Percentiles rank a stretch among this genome's conserved stretches.
These are phyloP conservation scores for Scaptodrosophila lebanonensis DNA, from an alignment of 1,140 invertebrate species.

Conservation along the genomic window DNA sequence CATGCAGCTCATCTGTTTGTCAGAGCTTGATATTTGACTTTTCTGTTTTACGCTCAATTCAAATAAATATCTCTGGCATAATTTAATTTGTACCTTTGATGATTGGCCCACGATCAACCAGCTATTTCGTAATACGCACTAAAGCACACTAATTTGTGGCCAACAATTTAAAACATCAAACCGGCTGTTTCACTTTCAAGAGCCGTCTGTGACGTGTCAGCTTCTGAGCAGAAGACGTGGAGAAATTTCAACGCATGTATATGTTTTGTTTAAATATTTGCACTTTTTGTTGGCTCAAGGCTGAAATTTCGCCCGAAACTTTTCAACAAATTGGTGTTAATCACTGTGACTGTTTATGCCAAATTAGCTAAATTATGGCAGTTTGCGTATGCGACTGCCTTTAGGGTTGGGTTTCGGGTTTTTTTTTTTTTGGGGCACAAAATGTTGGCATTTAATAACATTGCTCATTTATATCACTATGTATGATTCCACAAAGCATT, in stretches of 20 bases:
- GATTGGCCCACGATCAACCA: too few relatives aligned
- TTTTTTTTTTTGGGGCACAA: too few relatives aligned
- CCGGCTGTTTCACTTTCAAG: too few relatives aligned
- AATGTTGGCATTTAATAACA: too few relatives aligned
- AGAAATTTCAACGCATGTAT: constrained; percentile 32
- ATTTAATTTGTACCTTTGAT: too few relatives aligned
- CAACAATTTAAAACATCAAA: constrained; percentile 15
- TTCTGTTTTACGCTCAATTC: constrained; percentile 2
- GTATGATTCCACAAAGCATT: too few relatives aligned
- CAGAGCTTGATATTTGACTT: not conserved
- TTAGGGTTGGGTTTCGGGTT: too few relatives aligned
- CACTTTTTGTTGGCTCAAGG: constrained; percentile 20
- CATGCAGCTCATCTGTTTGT: not conserved
- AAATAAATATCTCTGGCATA: constrained; percentile 16
- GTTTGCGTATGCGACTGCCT: too few relatives aligned
- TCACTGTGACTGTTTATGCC: constrained; percentile 11
- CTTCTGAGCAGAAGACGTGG: constrained; percentile 14
- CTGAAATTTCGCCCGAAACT: constrained; percentile 43
- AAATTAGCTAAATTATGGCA: constrained; percentile 13
- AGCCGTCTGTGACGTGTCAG: too few relatives aligned
- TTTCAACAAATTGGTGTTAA: constrained; percentile 26
- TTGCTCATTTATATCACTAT: too few relatives aligned
- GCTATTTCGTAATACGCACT: constrained; percentile 32
- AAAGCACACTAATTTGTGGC: constrained; percentile 21
- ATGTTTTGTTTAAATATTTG: constrained; percentile 22